Conservation (phyloP, 2,113 vertebrate species). For the Phocoena sinus region DNA sequence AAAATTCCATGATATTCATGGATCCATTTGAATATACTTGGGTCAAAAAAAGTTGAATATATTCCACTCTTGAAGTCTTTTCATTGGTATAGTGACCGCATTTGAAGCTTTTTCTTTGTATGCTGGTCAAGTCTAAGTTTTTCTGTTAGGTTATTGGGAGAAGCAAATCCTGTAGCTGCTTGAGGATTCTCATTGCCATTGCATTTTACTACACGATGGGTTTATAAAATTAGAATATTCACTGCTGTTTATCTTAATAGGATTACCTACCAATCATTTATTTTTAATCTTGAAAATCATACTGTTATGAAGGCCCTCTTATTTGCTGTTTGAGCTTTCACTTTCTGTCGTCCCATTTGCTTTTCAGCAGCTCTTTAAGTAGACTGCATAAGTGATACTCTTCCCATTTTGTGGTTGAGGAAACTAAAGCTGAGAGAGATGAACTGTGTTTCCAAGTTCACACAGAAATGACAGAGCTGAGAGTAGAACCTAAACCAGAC, state of each 20-base stretch:
- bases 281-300: not conserved
- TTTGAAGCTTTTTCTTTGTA: not conserved
- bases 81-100: not conserved
- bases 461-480: not conserved
- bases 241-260: not conserved
- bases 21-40: not conserved
- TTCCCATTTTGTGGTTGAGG: not conserved
- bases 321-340: not conserved
- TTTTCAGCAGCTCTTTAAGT: not conserved
- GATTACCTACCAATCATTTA: not conserved
- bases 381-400: not conserved
- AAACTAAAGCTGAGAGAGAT: not conserved
- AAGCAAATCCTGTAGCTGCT: not conserved
- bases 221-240: slow-evolving; percentile 13
- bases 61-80: not conserved
- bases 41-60: not conserved
- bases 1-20: not conserved
- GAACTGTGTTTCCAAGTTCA: not conserved
- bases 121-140: not conserved
- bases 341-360: not conserved
- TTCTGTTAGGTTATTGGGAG: not conserved
- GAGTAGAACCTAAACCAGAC: not conserved
- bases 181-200: not conserved
- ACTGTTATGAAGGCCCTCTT: not conserved
- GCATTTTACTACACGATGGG: not conserved